Evolutionary conservation across 2,888 invertebrate genomes (phyloP), one percentile per base, ranked within the genome.

Genomic region (Hipparchia sbordonii): DNA sequence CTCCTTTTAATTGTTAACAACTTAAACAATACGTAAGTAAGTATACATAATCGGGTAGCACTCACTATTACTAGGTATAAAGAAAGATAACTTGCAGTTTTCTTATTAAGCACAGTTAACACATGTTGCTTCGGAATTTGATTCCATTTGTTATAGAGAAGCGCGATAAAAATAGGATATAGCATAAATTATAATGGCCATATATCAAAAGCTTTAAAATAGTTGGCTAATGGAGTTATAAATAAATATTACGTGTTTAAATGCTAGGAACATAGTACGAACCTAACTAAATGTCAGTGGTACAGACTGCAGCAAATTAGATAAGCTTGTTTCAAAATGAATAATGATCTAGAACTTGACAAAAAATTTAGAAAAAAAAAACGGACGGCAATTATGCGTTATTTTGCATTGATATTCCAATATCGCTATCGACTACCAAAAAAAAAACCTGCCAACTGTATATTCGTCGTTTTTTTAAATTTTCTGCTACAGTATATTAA

Each of bases 1-100:
- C 93, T 93, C 92, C 91, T 91, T 91, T 82, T 88, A 83, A 82
- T 89, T 83, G 84, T 88, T 87, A 89, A 89, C 84, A 90, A 89
- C 88, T 89, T 89, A 91, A 89, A 87, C 79, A 33, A 65, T 65
- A 65, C 52, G 65, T 81, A 86, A 85, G 65, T 81, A 86, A 85
- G 78, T 79, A 74, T 76, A 78, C 74, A 79, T 77, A 77, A 81
- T 74, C 74, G 78, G 79, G 75, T 78, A 80, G 79, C 80, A 78
- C 76, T 78, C 76, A 77, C 73, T 77, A 76, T 67, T 76, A 72
- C 57, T 57, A 46, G 23, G 9, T 66, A 72, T 73, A 72, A 74
- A 72, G 70, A 72, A 76, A 75, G 72, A 74, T 74, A 70, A 62
- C 67, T 72, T 65, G 72, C 59, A 70, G 67, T 68, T 46, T 62